These are phyloP conservation scores for Scrobipalpa atriplicella DNA, from an alignment of 2,888 invertebrate species.

Conservation along the genomic window DNA sequence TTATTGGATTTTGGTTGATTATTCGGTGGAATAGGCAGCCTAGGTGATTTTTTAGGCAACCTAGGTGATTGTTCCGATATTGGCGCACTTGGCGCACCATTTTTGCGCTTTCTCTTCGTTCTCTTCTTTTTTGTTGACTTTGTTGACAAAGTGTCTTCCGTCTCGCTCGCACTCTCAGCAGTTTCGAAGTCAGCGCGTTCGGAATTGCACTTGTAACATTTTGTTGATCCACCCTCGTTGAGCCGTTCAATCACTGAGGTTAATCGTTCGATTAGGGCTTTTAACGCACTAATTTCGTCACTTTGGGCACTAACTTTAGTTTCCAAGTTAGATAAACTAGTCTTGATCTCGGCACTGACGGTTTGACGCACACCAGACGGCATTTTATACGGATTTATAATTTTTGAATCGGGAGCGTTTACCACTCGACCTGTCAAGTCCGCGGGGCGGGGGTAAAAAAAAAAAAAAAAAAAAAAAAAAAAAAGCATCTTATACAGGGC, in stretches of 20 bases:
- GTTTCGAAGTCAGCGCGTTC: neutral
- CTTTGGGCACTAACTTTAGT: neutral
- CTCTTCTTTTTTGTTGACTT: neutral
- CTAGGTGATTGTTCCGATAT: neutral
- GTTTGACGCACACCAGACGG: neutral
- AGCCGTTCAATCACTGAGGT: neutral
- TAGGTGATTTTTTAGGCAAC: neutral
- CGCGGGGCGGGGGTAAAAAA: neutral
- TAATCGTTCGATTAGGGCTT: neutral
- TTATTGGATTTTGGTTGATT: no score
- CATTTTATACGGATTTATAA: neutral
- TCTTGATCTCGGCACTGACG: neutral
- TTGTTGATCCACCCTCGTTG: neutral
- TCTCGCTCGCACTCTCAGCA: neutral
- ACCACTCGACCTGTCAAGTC: neutral
- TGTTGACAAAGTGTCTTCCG: neutral
- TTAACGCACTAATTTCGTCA: conserved; percentile 3
- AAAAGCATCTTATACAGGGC: no score
- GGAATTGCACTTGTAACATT: conserved; percentile 5
- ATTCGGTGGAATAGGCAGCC: no score
- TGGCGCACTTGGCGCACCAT: neutral
- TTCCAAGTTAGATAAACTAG: neutral
- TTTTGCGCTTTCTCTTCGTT: neutral
- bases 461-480: no score
- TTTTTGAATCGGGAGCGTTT: neutral